Conservation (phyloP, 1,140 invertebrate genomes). For the Harpegnathos saltator region DNA sequence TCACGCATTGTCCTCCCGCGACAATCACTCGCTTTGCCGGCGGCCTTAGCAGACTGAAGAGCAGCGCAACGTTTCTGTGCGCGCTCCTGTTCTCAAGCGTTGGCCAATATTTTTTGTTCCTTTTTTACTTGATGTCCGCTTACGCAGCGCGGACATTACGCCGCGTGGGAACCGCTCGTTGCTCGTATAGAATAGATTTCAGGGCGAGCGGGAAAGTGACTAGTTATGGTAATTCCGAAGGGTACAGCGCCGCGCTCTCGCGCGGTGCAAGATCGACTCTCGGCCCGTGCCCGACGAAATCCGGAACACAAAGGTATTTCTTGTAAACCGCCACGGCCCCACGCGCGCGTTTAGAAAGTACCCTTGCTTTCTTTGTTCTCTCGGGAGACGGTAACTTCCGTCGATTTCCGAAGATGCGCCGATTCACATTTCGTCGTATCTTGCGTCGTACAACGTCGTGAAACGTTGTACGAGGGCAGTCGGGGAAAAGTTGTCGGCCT, state of each 20-base stretch:
- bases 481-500: no score
- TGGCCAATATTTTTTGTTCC: constrained; percentile 27
- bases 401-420: constrained; percentile 32
- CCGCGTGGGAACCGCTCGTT: constrained; percentile 38
- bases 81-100: constrained; percentile 34
- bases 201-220: constrained; percentile 52
- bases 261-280: constrained; percentile 53
- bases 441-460: constrained; percentile 4
- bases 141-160: constrained; percentile 27
- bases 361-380: constrained; percentile 39
- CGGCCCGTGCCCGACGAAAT: constrained; percentile 45
- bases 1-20: neutral
- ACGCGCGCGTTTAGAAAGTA: constrained; percentile 53
- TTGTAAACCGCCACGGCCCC: constrained; percentile 23
- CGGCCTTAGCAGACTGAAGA: neutral
- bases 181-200: constrained; percentile 21
- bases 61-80: constrained; percentile 15
- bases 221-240: constrained; percentile 50
- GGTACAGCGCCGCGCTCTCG: constrained; percentile 22
- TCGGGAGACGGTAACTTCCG: constrained; percentile 11
- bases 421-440: constrained; percentile 16
- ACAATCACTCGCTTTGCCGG: neutral
- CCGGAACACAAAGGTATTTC: constrained; percentile 38
- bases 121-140: neutral
- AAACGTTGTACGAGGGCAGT: no score